phyloP scores from a whole-genome alignment of 2,113 vertebrate species.

The Maccullochella peelii region DNA sequence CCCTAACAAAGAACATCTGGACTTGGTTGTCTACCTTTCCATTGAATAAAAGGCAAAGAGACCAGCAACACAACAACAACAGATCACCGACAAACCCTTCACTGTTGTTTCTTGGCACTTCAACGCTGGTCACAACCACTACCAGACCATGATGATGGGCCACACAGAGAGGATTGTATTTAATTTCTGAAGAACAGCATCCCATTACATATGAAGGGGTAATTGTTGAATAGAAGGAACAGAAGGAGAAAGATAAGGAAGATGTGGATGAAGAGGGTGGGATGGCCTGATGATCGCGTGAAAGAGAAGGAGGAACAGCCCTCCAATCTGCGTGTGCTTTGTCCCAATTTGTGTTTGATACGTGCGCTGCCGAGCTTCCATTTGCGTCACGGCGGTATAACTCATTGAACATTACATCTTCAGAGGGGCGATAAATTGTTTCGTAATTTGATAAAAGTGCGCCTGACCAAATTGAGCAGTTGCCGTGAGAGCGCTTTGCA shows the following conservation, averaged over 20 bases:
- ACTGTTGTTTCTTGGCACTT: conserved; percentile 76
- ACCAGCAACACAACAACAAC: conserved; percentile 72
- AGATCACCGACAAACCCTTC: conserved; percentile 59
- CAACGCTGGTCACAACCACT: conserved; percentile 64
- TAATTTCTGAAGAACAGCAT: conserved; percentile 30
- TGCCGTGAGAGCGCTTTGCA: conserved; percentile 56
- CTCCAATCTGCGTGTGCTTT: conserved; percentile 56
- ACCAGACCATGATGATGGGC: conserved; percentile 68
- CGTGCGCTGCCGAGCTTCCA: conserved; percentile 40
- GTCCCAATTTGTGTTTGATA: conserved; percentile 54
- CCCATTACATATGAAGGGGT: conserved; percentile 48
- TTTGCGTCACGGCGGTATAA: conserved; percentile 70
- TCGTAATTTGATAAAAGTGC: conserved; percentile 59
- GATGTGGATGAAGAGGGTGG: conserved; percentile 15
- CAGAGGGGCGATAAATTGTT: conserved; percentile 66
- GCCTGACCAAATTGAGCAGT: conserved; percentile 61
- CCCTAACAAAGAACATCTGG: conserved; percentile 82
- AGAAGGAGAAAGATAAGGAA: conserved; percentile 21
- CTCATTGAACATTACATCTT: conserved; percentile 59
- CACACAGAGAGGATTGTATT: conserved; percentile 56
- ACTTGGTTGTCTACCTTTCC: conserved; percentile 69
- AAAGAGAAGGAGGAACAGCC: conserved; percentile 43
- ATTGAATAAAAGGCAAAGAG: conserved; percentile 69
- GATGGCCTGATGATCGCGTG: conserved; percentile 51
- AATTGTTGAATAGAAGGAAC: conserved; percentile 56